Evolutionary conservation across 1,140 invertebrate genomes (phyloP).

Genomic region (Papilio helenus): DNA sequence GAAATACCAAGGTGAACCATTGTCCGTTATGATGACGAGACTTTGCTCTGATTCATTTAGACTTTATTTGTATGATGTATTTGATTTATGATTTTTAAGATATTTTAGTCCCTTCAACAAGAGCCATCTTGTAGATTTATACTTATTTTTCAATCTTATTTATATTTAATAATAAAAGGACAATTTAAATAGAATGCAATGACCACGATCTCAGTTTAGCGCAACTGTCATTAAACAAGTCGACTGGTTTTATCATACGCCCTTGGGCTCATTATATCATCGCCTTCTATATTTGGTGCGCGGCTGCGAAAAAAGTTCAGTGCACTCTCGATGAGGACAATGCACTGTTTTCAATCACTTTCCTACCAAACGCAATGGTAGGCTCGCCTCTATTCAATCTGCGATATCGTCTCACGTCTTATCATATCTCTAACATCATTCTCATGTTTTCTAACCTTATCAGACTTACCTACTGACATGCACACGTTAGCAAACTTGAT

Average conservation of each 20-base stretch:
- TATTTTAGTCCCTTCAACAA: not conserved
- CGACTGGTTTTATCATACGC: constrained; percentile 59
- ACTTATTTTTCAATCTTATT: too few species aligned
- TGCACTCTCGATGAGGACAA: constrained; percentile 60
- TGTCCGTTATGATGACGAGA: not conserved
- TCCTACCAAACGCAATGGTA: constrained; percentile 41
- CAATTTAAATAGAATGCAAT: not conserved
- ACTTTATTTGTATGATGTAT: not conserved
- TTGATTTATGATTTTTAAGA: not conserved
- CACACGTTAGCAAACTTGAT: constrained; percentile 55
- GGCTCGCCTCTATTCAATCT: constrained; percentile 42
- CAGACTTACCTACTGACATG: constrained; percentile 68
- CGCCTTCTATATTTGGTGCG: constrained; percentile 60
- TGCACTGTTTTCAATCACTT: constrained; percentile 55
- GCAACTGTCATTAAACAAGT: constrained; percentile 50
- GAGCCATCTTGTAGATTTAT: not conserved
- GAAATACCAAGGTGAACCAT: constrained; percentile 5
- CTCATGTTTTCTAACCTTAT: constrained; percentile 56
- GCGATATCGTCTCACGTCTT: constrained; percentile 49
- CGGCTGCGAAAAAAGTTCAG: constrained; percentile 64
- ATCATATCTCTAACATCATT: constrained; percentile 57
- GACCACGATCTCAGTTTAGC: not conserved
- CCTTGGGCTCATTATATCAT: constrained; percentile 70
- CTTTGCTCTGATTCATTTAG: not conserved
- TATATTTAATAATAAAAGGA: not conserved